phyloP scores from a whole-genome alignment of 1,140 invertebrate genomes.

The Musca vetustissima region DNA sequence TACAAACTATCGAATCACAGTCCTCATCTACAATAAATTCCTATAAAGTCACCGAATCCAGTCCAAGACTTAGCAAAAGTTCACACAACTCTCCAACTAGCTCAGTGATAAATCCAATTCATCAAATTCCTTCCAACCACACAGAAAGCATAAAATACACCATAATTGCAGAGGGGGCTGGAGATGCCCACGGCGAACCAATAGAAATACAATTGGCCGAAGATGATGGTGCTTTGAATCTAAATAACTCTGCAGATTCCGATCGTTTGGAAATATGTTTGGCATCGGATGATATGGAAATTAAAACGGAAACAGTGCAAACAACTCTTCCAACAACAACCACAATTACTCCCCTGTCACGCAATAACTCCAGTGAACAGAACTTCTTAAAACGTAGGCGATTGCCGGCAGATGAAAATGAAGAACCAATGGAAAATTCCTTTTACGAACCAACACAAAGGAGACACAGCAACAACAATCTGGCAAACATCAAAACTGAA shows the following conservation, averaged over 20 bases:
- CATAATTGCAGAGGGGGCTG: constrained; percentile 35
- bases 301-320: neutral
- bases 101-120: constrained; percentile 17
- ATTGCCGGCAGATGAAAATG: neutral
- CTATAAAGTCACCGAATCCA: neutral
- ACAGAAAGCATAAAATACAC: constrained; percentile 44
- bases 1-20: neutral
- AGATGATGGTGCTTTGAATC: constrained; percentile 33
- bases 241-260: constrained; percentile 44
- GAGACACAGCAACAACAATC: neutral
- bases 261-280: constrained; percentile 49
- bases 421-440: neutral
- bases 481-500: neutral
- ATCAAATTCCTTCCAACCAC: neutral
- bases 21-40: neutral
- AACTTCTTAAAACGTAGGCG: neutral
- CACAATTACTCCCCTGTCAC: neutral
- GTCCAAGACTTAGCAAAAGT: neutral
- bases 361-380: neutral
- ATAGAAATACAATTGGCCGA: constrained; percentile 46
- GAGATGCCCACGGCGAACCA: neutral
- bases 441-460: neutral
- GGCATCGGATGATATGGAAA: constrained; percentile 1
- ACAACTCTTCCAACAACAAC: neutral
- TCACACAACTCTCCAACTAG: neutral